Percentiles rank a stretch among this genome's conserved stretches.
Evolutionary conservation across 2,888 invertebrate genomes (phyloP).

Genomic region (Drosophila algonquin): DNA sequence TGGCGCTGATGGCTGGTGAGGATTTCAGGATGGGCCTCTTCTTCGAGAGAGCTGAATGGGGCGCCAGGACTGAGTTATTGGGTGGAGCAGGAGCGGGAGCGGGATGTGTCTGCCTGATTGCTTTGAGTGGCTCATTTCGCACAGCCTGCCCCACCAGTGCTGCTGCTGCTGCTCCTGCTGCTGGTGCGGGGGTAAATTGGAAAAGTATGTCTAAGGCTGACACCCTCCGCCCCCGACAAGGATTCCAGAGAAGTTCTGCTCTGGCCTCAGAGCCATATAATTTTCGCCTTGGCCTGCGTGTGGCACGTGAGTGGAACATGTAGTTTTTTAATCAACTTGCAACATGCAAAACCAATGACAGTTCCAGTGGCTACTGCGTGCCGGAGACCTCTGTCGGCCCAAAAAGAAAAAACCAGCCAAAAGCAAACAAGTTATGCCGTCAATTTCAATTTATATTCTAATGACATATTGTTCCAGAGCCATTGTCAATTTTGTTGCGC

Average conservation of each 20-base stretch:
- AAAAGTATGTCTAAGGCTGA: conserved; percentile 44
- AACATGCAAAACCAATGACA: conserved; percentile 45
- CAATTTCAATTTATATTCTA: conserved; percentile 52
- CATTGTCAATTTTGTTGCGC: conserved; percentile 45
- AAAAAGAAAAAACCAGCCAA: conserved; percentile 12
- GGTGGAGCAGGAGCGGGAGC: conserved; percentile 26
- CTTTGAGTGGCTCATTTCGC: conserved; percentile 55
- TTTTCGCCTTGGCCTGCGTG: conserved; percentile 44
- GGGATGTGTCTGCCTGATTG: conserved; percentile 54
- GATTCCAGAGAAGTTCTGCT: neutral
- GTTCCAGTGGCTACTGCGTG: conserved; percentile 19
- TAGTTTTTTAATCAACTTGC: conserved; percentile 54
- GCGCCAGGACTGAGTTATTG: conserved; percentile 49
- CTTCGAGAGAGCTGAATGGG: conserved; percentile 4
- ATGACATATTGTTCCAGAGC: conserved; percentile 49
- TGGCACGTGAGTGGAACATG: conserved; percentile 44
- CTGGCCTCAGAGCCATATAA: conserved; percentile 7
- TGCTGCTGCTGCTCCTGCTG: neutral
- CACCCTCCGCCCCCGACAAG: conserved; percentile 1
- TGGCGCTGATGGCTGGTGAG: conserved; percentile 55
- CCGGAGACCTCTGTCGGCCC: neutral
- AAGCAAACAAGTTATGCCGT: conserved; percentile 43
- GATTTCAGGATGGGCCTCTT: conserved; percentile 30
- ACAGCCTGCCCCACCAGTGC: conserved; percentile 16
- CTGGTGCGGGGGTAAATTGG: conserved; percentile 47